phyloP scores from a whole-genome alignment of 2,888 invertebrate genomes.

The Neelides folsomi region DNA sequence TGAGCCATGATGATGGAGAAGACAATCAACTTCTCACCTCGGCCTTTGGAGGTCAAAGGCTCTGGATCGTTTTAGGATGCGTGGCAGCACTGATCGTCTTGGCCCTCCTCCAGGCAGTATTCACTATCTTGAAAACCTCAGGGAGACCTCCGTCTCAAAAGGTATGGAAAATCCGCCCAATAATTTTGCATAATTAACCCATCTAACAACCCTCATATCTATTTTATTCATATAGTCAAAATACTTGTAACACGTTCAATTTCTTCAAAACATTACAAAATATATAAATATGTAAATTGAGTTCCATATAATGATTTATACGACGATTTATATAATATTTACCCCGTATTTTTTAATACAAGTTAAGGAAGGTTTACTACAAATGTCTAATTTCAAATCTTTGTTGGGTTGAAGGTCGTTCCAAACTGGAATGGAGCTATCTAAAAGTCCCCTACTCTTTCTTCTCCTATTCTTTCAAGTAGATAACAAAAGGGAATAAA shows the following conservation, averaged over 20 bases:
- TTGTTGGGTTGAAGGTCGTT: too few species aligned
- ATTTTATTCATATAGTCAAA: neutral
- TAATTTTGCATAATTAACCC: neutral
- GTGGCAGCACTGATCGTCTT: slow-evolving; percentile 64
- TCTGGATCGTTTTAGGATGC: slow-evolving; percentile 70
- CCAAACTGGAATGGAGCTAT: too few species aligned
- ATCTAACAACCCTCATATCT: too few species aligned
- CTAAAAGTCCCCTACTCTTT: too few species aligned
- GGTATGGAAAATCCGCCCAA: slow-evolving; percentile 42
- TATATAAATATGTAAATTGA: neutral
- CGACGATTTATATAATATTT: too few species aligned
- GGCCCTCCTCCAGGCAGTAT: slow-evolving; percentile 67
- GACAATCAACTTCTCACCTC: slow-evolving; percentile 10
- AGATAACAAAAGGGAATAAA: too few species aligned
- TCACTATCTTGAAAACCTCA: slow-evolving; percentile 61
- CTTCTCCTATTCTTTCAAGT: too few species aligned
- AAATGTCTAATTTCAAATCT: too few species aligned
- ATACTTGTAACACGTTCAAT: neutral
- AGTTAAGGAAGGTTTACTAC: too few species aligned
- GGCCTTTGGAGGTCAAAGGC: slow-evolving; percentile 37
- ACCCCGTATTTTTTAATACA: too few species aligned
- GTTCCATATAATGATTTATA: slow-evolving; percentile 1
- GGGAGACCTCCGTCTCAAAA: slow-evolving; percentile 49
- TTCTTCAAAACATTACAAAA: too few species aligned
- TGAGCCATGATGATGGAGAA: slow-evolving; percentile 11